Base-by-base conservation (phyloP, 64 coral and sea anemone species). In the Stichodactyla helianthus region DNA sequence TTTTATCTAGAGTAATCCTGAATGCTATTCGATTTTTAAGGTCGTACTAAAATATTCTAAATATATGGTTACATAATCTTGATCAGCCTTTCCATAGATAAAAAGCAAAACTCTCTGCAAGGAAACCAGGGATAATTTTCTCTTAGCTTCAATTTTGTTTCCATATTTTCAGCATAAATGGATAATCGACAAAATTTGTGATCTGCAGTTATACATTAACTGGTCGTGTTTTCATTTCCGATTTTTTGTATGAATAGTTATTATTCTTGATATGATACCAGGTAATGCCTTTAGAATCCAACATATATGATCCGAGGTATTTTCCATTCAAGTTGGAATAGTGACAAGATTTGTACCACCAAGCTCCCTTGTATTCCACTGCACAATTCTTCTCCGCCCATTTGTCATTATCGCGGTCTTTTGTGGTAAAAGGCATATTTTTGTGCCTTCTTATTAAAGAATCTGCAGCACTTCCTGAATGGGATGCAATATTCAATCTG, bases 271-370 rank as follows among this genome's bases (percentile, higher is more conserved):
- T 78, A 0, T 52, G 50, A 10, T 31, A 79, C 86, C 86, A 87
- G 5, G 58, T 16, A 17, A 87, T 54, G 9, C 86, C 86, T 59
- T 51, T 44, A 2, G 52, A 54, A 60, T 55, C 59, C 9, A 26
- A 1, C 10, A 22, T 9, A 78, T 78, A 50, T 20, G 17, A 20
- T 4, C 70, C 70, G 50, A 81, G 77, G 55, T 88, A 88, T 55
- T 20, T 0, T 17, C 53, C 86, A 59, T 88, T 88, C 18, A 88
- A 55, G 55, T 88, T 88, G 7, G 77, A 88, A 26, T 59, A 4
- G 51, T 63, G n/a, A 59, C 77, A 81, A 10, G 35, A 18, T 44
- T 62, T 80, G 56, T 88, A 88, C 86, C 86, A 88, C 86, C 86
- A 88, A 16, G 86, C 86, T 0, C 86, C 86, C 1, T 9, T 9